phyloP scores from a whole-genome alignment of 2,113 vertebrate genomes.

The Plotosus lineatus region DNA sequence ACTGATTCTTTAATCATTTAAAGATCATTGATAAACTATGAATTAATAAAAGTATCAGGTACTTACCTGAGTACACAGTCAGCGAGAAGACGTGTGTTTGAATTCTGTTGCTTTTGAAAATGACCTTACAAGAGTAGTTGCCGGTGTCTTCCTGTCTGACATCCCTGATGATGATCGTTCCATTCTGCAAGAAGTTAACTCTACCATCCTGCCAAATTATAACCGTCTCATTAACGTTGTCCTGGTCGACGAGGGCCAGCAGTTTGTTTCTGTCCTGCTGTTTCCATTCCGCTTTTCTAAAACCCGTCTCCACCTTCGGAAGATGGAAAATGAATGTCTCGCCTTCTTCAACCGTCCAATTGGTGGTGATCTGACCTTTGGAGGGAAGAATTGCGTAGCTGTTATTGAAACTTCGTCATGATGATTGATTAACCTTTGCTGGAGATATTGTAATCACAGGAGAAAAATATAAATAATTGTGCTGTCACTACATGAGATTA shows the following conservation, averaged over 20 bases:
- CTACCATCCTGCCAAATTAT: background rate
- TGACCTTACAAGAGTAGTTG: slow-evolving; percentile 39
- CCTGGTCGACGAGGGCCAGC: slow-evolving; percentile 8
- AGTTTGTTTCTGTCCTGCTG: slow-evolving; percentile 8
- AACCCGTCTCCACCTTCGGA: background rate
- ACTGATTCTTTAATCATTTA: background rate
- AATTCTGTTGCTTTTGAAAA: background rate
- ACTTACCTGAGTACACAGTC: background rate
- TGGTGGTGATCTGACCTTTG: background rate
- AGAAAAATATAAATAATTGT: background rate
- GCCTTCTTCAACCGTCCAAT: background rate
- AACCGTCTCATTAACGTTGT: background rate
- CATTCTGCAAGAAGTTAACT: slow-evolving; percentile 18
- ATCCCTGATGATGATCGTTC: slow-evolving; percentile 20
- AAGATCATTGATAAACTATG: no score
- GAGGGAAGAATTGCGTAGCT: background rate
- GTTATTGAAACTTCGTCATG: background rate
- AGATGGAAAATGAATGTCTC: slow-evolving; percentile 14
- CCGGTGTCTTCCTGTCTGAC: slow-evolving; percentile 31
- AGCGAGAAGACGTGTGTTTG: background rate
- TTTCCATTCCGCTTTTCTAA: slow-evolving; percentile 34
- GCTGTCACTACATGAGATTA: background rate
- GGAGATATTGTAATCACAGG: background rate
- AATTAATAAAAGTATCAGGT: background rate
- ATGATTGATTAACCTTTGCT: no score